Base-by-base conservation (phyloP, 2,888 invertebrate genomes). In the Hemicrepidius hirtus region DNA sequence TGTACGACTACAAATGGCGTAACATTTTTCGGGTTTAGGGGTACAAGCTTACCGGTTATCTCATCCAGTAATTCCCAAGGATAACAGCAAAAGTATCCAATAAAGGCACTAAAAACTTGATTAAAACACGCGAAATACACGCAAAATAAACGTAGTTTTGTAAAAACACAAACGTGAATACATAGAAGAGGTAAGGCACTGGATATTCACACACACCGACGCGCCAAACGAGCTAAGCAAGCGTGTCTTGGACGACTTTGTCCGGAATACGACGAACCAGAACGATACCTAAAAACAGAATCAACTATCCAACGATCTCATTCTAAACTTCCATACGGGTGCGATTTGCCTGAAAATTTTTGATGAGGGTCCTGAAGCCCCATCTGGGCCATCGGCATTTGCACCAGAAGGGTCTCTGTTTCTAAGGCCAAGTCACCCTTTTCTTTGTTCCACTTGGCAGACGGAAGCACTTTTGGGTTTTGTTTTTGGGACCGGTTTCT, bases 181-280 rank as follows among this genome's bases (percentile, higher is more conserved):
- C 74, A 80, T 80, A 75, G 50, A 44, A 78, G 79, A 78, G 78
- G 78, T 82, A 80, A 81, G 77, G 78, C 80, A 81, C 80, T 81
- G 79, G 53, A 67, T 73, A 77, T 76, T 78, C 78, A 75, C 74
- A 76, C 67, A 78, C 78, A 76, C 75, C 77, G 81, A 80, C 82
- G 84, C 82, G 83, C 84, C 83, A 81, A 81, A 80, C 80, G 74
- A 76, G 80, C 81, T 82, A 74, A 81, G 80, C 78, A 68, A 75
- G 80, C 79, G 77, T 79, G 80, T 75, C 70, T 73, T 77, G 74
- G 73, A 74, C 82, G 82, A 80, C 79, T 68, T 75, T 67, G 46
- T 67, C 77, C 82, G 82, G 79, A 80, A 79, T 74, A 69, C 77
- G 71, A 75, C 82, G 82, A 81, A 80, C 77, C 66, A 63, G 40